Evolutionary conservation across 2,888 invertebrate genomes (phyloP).

Genomic region (Lasioglossum calceatum): DNA sequence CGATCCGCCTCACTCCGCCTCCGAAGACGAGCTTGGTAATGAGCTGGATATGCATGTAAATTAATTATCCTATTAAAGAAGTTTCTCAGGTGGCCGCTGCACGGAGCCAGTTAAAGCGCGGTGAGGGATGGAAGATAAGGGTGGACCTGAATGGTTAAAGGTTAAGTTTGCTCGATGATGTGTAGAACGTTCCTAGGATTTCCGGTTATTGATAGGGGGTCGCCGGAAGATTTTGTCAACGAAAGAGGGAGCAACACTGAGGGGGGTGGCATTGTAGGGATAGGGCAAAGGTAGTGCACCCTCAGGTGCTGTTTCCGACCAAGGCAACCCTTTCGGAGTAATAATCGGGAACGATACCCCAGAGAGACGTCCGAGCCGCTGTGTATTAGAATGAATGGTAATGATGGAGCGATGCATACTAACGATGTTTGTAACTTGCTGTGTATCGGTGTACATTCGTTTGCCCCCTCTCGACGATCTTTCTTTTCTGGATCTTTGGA

Average conservation of each 20-base stretch:
- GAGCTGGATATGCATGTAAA: background rate
- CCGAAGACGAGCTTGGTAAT: background rate
- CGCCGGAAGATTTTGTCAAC: conserved; percentile 51
- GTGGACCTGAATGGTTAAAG: background rate
- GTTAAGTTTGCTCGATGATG: background rate
- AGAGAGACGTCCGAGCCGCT: conserved; percentile 76
- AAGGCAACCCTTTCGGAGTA: conserved; percentile 83
- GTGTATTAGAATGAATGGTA: conserved; percentile 83
- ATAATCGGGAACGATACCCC: conserved; percentile 83
- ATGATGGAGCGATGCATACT: conserved; percentile 80
- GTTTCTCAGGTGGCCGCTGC: background rate
- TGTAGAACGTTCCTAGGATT: background rate
- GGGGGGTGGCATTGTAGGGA: conserved; percentile 54
- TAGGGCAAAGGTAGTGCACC: conserved; percentile 76
- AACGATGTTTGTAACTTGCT: conserved; percentile 75
- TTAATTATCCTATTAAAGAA: background rate
- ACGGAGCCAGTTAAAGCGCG: too few species aligned
- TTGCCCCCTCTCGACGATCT: conserved; percentile 23
- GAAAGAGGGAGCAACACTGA: conserved; percentile 39
- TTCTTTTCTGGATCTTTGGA: conserved; percentile 8
- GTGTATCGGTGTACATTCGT: conserved; percentile 38
- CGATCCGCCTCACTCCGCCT: background rate
- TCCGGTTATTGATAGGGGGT: conserved; percentile 66
- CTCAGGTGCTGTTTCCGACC: conserved; percentile 81
- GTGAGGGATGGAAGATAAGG: background rate